These are phyloP conservation scores for Epizoanthus stellaris DNA, from an alignment of 92 coral and sea anemone species.

Conservation along the genomic window DNA sequence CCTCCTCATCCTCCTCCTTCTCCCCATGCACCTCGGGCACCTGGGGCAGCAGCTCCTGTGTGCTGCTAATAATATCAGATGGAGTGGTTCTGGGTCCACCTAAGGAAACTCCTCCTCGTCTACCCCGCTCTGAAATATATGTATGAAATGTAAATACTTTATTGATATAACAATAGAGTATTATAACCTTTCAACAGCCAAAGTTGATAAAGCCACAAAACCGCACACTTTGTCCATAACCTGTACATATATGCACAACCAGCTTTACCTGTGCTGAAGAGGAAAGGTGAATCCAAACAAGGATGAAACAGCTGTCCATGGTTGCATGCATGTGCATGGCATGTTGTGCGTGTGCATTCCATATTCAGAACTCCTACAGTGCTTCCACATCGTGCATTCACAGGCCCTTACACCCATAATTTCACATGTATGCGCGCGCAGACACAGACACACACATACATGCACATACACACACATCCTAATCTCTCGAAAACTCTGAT, in stretches of 20 bases:
- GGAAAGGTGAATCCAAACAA: too few relatives aligned
- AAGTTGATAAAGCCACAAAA: not conserved
- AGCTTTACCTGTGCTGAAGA: too few relatives aligned
- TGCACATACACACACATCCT: not conserved
- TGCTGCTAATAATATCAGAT: not conserved
- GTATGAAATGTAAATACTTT: too few relatives aligned
- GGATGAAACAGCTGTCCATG: too few relatives aligned
- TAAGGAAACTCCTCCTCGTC: slow-evolving; percentile 85
- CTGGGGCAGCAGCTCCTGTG: slow-evolving; percentile 62
- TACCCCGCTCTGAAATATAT: slow-evolving; percentile 95
- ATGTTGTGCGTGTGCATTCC: too few relatives aligned
- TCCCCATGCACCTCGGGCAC: slow-evolving; percentile 50
- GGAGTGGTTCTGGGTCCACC: slow-evolving; percentile 69
- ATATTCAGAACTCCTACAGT: too few relatives aligned
- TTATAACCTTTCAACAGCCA: not conserved
- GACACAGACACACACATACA: not conserved
- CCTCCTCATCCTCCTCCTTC: slow-evolving; percentile 55
- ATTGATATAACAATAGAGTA: too few relatives aligned
- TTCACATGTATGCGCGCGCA: not conserved
- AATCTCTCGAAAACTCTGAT: not conserved
- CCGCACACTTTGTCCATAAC: not conserved
- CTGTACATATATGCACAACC: too few relatives aligned
- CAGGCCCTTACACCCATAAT: too few relatives aligned
- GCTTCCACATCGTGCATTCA: too few relatives aligned
- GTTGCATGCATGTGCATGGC: too few relatives aligned